Conservation (phyloP, 2,797 vertebrate genomes). For the Mus spretus region DNA sequence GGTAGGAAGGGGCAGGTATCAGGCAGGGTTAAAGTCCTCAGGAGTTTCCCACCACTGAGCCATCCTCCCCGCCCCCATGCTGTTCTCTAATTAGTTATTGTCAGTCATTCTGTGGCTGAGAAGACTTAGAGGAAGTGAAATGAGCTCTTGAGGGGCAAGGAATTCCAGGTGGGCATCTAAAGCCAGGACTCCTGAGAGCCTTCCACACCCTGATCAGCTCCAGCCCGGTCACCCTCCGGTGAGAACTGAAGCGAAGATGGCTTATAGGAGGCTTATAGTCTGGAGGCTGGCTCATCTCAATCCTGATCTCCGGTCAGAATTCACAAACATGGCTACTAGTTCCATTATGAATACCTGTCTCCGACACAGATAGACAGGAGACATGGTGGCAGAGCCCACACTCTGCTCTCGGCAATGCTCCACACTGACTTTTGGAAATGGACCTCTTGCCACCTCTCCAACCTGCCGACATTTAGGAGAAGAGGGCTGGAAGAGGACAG, state of each 20-base stretch:
- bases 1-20: too few species aligned
- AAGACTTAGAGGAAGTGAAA: background rate
- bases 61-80: accelerated
- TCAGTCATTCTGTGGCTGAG: background rate
- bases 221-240: background rate
- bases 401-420: background rate
- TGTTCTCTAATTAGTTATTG: background rate
- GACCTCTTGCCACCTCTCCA: background rate
- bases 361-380: background rate
- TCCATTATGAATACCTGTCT: background rate
- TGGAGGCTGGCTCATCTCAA: background rate
- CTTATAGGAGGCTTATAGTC: background rate
- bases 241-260: background rate
- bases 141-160: background rate
- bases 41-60: background rate
- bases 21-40: background rate
- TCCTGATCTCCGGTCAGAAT: background rate
- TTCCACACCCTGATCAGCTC: background rate
- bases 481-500: background rate
- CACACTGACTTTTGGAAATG: background rate
- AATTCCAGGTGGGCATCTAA: background rate
- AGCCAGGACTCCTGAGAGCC: background rate
- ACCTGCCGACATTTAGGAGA: accelerated
- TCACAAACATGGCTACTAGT: background rate
- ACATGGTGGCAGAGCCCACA: background rate